phyloP scores from a whole-genome alignment of 1,140 invertebrate species.

The Drosophila tristis region DNA sequence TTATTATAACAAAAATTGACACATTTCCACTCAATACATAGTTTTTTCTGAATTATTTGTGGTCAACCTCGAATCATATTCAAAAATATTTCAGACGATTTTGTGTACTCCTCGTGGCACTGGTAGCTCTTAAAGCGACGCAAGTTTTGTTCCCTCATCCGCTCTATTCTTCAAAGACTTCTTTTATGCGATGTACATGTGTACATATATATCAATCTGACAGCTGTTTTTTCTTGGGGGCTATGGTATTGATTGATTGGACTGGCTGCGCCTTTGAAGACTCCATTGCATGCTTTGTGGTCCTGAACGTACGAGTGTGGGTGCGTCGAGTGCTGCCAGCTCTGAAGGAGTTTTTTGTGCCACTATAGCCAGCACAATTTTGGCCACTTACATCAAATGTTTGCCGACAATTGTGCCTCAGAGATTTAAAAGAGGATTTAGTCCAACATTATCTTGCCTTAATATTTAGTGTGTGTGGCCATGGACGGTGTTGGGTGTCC shows the following conservation, averaged over 20 bases:
- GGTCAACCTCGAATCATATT: too few relatives aligned
- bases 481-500: not conserved
- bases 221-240: too few relatives aligned
- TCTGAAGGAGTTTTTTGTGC: not conserved
- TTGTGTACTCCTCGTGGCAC: too few relatives aligned
- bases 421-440: constrained; percentile 64
- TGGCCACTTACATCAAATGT: constrained; percentile 53
- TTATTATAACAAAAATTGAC: too few relatives aligned
- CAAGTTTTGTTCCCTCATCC: too few relatives aligned
- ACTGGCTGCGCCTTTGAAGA: not conserved
- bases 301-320: not conserved
- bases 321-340: not conserved
- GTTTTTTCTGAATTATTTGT: too few relatives aligned
- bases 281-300: constrained; percentile 18
- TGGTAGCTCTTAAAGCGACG: too few relatives aligned
- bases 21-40: too few relatives aligned
- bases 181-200: too few relatives aligned
- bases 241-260: not conserved
- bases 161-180: too few relatives aligned
- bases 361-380: constrained; percentile 27
- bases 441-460: constrained; percentile 74
- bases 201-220: too few relatives aligned
- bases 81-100: too few relatives aligned
- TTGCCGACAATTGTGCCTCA: constrained; percentile 75
- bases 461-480: constrained; percentile 58